phyloP scores from a whole-genome alignment of 2,797 vertebrate species.

The Lutjanus argentimaculatus region DNA sequence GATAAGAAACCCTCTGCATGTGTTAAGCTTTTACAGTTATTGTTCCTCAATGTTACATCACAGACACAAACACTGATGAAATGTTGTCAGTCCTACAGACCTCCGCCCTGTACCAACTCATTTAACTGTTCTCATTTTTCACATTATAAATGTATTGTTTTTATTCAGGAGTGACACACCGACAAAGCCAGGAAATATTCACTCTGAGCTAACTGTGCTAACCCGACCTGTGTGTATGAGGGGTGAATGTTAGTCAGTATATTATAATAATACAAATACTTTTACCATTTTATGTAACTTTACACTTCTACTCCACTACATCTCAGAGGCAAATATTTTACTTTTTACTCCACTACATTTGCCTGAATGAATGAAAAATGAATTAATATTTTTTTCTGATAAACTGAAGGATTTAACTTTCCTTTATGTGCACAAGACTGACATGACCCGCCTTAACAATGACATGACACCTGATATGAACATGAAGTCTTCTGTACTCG shows the following conservation, averaged over 20 bases:
- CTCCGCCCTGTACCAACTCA: neutral
- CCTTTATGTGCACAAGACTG: too few species aligned
- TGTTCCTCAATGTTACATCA: neutral
- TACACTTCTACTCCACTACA: too few species aligned
- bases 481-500: too few species aligned
- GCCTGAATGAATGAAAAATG: too few species aligned
- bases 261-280: too few species aligned
- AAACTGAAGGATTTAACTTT: too few species aligned
- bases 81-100: neutral
- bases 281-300: neutral
- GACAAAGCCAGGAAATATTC: constrained; percentile 42
- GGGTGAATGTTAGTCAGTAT: neutral
- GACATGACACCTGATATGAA: too few species aligned
- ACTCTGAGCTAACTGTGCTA: neutral
- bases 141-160: neutral
- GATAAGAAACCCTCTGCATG: neutral
- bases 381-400: too few species aligned
- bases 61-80: neutral
- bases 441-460: too few species aligned
- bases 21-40: neutral
- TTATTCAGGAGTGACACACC: constrained; percentile 9
- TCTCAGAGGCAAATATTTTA: too few species aligned
- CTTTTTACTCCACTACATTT: too few species aligned
- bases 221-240: neutral
- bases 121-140: neutral